Evolutionary conservation across 2,888 invertebrate genomes (phyloP).

Genomic region (Watsonalla cultraria): DNA sequence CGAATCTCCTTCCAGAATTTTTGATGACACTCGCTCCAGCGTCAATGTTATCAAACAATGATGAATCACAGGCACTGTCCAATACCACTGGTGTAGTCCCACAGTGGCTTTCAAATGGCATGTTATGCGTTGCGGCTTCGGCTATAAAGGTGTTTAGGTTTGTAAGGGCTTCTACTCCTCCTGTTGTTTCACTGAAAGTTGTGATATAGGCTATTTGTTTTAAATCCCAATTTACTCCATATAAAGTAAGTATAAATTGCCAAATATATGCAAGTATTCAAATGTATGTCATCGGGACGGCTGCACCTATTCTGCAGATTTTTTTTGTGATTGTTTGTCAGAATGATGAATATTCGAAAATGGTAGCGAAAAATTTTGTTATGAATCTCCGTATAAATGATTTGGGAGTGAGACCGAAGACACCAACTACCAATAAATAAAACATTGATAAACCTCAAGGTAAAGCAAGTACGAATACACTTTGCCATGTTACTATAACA

Average conservation of each 20-base stretch:
- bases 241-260: no score
- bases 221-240: no score
- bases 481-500: no score
- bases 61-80: constrained; percentile 30
- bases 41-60: constrained; percentile 20
- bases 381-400: no score
- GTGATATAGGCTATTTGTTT: not conserved
- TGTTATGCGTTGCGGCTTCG: constrained; percentile 21
- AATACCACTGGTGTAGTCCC: constrained; percentile 50
- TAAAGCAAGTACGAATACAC: not conserved
- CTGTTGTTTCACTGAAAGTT: constrained; percentile 44
- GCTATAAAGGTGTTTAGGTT: constrained; percentile 41
- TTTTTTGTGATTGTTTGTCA: no score
- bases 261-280: no score
- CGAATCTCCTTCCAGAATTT: constrained; percentile 39
- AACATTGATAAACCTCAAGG: not conserved
- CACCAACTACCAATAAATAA: no score
- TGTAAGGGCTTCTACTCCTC: constrained; percentile 17
- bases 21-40: constrained; percentile 33
- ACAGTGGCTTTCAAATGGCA: constrained; percentile 66
- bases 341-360: no score
- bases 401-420: no score
- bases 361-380: no score
- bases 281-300: no score
- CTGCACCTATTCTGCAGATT: no score